These are phyloP conservation scores for Poecilia picta DNA, from an alignment of 2,797 vertebrate species.

Conservation along the genomic window DNA sequence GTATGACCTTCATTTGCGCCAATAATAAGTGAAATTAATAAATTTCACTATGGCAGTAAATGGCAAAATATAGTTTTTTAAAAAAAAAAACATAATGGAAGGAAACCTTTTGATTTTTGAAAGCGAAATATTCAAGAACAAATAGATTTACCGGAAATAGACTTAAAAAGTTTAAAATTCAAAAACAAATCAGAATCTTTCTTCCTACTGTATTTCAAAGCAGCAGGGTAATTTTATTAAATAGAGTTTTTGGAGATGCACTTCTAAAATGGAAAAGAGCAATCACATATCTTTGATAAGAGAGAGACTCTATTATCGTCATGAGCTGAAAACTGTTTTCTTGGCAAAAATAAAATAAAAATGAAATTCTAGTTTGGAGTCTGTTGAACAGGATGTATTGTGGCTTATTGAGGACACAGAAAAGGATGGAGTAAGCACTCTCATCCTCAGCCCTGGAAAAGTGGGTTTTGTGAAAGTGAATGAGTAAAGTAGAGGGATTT, in stretches of 20 bases:
- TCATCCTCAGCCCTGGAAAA: neutral
- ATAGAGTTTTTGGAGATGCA: neutral
- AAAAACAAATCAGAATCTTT: neutral
- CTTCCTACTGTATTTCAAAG: neutral
- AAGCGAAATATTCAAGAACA: constrained; percentile 15
- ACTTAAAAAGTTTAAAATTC: neutral
- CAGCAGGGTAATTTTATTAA: neutral
- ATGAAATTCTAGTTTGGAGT: neutral
- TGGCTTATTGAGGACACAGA: neutral
- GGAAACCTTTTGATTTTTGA: constrained; percentile 19
- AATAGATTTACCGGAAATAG: neutral
- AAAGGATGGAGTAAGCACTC: neutral
- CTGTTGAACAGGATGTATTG: neutral
- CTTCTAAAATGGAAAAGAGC: neutral
- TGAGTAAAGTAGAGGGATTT: neutral
- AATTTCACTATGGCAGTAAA: constrained; percentile 42
- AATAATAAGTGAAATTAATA: constrained; percentile 43
- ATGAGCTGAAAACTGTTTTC: neutral
- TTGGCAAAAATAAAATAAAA: neutral
- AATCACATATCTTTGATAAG: neutral
- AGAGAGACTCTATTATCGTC: neutral
- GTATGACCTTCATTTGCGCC: neutral
- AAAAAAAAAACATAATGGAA: neutral
- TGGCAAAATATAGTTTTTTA: constrained; percentile 31
- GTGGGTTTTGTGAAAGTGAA: neutral